Evolutionary conservation across 37 sponge, comb jelly and placozoan species (phyloP).

Genomic region (Chondrosia reniformis): DNA sequence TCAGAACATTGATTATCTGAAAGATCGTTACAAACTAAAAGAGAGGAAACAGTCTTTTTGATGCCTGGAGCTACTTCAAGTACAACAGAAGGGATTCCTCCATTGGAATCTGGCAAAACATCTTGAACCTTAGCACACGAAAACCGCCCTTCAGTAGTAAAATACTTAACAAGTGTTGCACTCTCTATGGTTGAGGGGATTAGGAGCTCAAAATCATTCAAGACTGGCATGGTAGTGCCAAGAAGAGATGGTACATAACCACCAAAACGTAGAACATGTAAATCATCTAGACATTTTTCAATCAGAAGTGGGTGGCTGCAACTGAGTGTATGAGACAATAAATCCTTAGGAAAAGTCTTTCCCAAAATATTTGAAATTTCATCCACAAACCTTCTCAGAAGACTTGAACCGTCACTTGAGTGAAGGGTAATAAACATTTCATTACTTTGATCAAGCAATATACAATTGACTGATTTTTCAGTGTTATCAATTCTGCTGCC

Average conservation of each 20-base stretch:
- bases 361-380: no score
- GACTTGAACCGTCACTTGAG: no score
- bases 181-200: not conserved
- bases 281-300: constrained; percentile 13
- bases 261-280: not conserved
- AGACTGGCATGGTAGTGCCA: not conserved
- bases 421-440: not conserved
- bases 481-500: no score
- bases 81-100: no score
- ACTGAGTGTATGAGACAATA: no score
- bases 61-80: no score
- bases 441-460: no score
- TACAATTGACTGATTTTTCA: no score
- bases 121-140: not conserved
- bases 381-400: not conserved
- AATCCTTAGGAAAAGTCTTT: no score
- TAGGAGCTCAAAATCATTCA: not conserved
- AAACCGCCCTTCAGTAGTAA: not conserved
- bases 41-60: no score
- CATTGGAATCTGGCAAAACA: not conserved
- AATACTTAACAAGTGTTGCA: constrained; percentile 11
- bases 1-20: no score
- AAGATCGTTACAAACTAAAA: no score
- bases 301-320: not conserved
- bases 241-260: not conserved